Conservation (phyloP, 1,140 invertebrate species). For the Lepidurus arcticus region DNA sequence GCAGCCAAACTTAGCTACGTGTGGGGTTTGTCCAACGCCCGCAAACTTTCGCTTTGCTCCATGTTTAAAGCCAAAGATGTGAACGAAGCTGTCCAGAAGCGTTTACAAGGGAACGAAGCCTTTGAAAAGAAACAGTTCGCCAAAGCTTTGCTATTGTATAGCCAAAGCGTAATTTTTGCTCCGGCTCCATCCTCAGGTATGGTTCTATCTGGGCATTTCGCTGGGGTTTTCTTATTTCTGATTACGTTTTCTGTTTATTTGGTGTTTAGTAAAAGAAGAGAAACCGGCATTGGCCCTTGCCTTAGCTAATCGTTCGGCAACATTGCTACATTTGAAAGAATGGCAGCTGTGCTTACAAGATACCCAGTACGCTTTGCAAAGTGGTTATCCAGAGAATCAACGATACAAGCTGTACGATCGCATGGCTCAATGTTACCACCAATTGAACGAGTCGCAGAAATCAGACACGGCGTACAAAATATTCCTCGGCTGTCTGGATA, state of each 20-base stretch:
- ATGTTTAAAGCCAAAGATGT: conserved; percentile 53
- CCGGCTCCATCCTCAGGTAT: conserved; percentile 57
- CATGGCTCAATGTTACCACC: conserved; percentile 64
- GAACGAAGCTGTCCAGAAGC: conserved; percentile 56
- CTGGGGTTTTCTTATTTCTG: background rate
- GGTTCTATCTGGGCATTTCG: conserved; percentile 29
- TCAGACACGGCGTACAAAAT: conserved; percentile 60
- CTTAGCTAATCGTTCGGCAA: conserved; percentile 80
- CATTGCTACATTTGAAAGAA: conserved; percentile 69
- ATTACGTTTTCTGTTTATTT: background rate
- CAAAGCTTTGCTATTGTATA: conserved; percentile 68
- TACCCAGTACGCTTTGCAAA: conserved; percentile 58
- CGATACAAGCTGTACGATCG: conserved; percentile 71
- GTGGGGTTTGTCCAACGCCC: background rate
- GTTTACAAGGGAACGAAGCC: conserved; percentile 68
- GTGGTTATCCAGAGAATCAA: conserved; percentile 66
- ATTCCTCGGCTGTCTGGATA: conserved; percentile 57
- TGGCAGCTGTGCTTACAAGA: conserved; percentile 62
- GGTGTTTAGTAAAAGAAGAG: background rate
- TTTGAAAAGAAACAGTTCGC: conserved; percentile 69
- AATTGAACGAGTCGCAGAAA: conserved; percentile 60
- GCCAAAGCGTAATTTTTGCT: conserved; percentile 56
- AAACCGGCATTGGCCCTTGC: conserved; percentile 60
- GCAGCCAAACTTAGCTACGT: conserved; percentile 8
- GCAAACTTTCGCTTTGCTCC: background rate